Base-by-base conservation (phyloP, 2,113 vertebrate genomes). In the Rhabdomys dilectus region DNA sequence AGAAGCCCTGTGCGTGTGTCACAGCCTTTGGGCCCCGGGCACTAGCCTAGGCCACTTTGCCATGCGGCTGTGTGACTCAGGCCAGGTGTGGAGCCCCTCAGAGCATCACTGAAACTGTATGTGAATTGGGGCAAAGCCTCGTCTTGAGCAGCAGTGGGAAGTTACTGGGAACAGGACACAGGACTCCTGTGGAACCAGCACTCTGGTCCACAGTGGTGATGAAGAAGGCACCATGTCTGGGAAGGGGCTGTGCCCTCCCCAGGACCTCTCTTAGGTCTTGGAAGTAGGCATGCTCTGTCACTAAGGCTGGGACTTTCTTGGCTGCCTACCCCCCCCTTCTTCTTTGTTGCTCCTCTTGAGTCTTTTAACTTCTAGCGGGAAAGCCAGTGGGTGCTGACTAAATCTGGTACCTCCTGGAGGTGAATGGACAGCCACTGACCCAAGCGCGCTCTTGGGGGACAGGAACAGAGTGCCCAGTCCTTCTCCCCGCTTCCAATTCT, bases 371-470 rank as follows among this genome's bases (percentile, higher is more conserved):
- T 31, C 2, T 45, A 15, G 6, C 73, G 58, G 45, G 22, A 17
- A 36, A 22, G 88, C 16, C 81, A 58, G 6, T 87, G 31, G 45
- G 21, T 21, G 4, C 42, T 12, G 39, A 24, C 36, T 34, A 66
- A 22, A 51, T 66, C 31, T 15, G 34, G 87, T 6, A 0, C 2
- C 0, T 13, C 39, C 11, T 7, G 1, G 1, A 31, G 11, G 1
- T n/a, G 66, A n/a, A 10, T 0, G 4, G 58, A 64, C 39, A 36
- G 68, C 0, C 5, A 26, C 22, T 5, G 58, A 34, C 29, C 22
- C 15, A n/a, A 17, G 51, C 34, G 42, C 0, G 42, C 64, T 17
- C 9, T 11, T 0, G 0, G 0, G 0, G 60, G 64, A 36, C 3
- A 0, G 73, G 87, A 0, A 66, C 68, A 0, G 17, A 31, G 34